phyloP scores from a whole-genome alignment of 2,113 vertebrate genomes.

The Scophthalmus maximus region DNA sequence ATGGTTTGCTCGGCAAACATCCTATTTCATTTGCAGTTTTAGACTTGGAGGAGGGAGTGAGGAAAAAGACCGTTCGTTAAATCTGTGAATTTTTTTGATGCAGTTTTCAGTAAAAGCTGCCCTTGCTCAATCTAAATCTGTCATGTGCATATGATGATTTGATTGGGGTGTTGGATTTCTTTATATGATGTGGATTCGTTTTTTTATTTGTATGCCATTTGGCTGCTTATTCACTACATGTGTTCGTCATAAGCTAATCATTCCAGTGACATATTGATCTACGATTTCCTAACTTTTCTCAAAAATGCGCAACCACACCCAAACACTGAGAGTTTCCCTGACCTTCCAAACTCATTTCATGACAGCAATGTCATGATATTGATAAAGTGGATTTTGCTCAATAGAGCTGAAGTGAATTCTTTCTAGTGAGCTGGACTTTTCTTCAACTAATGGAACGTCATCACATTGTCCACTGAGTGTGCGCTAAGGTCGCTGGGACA shows the following conservation, averaged over 20 bases:
- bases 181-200: conserved; percentile 16
- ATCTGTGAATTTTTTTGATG: neutral
- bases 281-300: neutral
- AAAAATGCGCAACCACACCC: neutral
- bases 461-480: neutral
- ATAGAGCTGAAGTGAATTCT: neutral
- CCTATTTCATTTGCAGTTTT: conserved; percentile 14
- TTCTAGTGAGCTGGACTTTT: too few species aligned
- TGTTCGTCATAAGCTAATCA: neutral
- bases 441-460: too few species aligned
- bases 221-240: neutral
- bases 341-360: conserved; percentile 1
- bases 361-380: neutral
- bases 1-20: conserved; percentile 5
- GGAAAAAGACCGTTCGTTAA: neutral
- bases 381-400: neutral
- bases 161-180: neutral
- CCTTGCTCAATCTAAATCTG: neutral
- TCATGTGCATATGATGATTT: conserved; percentile 1
- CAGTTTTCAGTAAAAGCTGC: neutral
- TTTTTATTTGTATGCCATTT: neutral
- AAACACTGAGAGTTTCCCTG: neutral
- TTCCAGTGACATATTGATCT: neutral
- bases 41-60: neutral
- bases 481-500: conserved; percentile 7